Percentiles rank a stretch among this genome's conserved stretches.
Conservation (phyloP, 2,113 vertebrate genomes). For the Lepus timidus region DNA sequence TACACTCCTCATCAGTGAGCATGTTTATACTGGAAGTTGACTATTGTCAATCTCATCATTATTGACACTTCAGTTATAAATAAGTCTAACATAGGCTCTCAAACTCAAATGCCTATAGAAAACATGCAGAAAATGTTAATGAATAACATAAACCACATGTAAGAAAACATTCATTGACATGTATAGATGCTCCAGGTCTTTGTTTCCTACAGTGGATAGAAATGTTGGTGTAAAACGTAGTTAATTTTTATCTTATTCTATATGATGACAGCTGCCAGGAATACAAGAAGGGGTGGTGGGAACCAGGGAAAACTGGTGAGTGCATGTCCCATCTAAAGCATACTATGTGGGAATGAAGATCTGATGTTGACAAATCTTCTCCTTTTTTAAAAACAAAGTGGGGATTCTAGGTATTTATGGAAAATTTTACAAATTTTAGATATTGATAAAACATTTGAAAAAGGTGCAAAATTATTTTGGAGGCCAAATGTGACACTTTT, state of each 20-base stretch:
- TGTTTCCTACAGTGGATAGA: not conserved
- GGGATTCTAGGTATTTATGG: not conserved
- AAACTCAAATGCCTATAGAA: not conserved
- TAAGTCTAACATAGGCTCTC: not conserved
- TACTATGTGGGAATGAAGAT: not conserved
- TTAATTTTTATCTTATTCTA: not conserved
- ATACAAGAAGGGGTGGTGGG: not conserved
- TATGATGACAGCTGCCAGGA: not conserved
- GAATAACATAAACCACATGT: not conserved
- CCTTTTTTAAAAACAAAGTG: constrained; percentile 37
- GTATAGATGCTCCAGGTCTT: not conserved
- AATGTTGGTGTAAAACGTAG: not conserved
- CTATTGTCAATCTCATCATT: not conserved
- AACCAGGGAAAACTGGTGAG: not conserved
- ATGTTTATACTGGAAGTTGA: not conserved
- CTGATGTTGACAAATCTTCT: not conserved
- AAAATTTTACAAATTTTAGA: not conserved
- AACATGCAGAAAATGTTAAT: not conserved
- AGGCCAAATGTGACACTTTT: not conserved
- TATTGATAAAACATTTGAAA: not conserved
- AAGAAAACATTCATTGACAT: not conserved
- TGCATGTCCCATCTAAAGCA: not conserved
- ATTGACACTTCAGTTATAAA: not conserved
- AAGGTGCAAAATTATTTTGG: not conserved
- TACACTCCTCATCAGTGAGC: not conserved